Conservation (phyloP, 2,797 vertebrate genomes). For the Chromobotia macracanthus region DNA sequence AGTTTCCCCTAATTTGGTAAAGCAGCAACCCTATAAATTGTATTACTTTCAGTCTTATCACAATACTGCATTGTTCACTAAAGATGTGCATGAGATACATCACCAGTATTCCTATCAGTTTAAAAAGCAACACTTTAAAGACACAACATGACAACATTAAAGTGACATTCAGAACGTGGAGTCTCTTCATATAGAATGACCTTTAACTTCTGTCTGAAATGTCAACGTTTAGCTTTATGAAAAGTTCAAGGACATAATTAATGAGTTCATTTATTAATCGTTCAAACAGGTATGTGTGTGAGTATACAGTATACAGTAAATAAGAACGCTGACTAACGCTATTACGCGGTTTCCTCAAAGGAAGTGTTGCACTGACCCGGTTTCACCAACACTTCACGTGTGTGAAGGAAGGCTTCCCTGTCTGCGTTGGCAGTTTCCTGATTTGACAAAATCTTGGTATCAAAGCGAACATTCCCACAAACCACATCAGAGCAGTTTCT, state of each 20-base stretch:
- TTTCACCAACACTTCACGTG: background rate
- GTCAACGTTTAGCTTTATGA: constrained; percentile 33
- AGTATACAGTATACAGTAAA: background rate
- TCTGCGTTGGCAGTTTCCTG: constrained; percentile 12
- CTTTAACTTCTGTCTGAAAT: constrained; percentile 34
- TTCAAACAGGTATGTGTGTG: background rate
- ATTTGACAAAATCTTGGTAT: constrained; percentile 41
- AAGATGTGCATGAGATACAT: too few species aligned
- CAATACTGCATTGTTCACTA: too few species aligned
- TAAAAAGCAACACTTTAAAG: too few species aligned
- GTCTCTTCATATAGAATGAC: constrained; percentile 36
- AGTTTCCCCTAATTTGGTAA: too few species aligned
- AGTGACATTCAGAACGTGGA: background rate
- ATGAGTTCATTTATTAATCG: constrained; percentile 26
- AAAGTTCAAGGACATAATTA: constrained; percentile 29
- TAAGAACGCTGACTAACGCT: background rate
- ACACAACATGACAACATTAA: background rate
- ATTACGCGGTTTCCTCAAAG: background rate
- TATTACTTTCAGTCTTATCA: too few species aligned
- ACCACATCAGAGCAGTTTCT: constrained; percentile 24
- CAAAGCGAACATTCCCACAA: constrained; percentile 27
- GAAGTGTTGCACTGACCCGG: background rate
- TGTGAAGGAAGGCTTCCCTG: constrained; percentile 9
- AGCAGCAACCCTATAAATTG: background rate
- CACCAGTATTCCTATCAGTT: too few species aligned